Evolutionary conservation across 2,797 vertebrate species (phyloP).

Genomic region (Ceryle rudis): DNA sequence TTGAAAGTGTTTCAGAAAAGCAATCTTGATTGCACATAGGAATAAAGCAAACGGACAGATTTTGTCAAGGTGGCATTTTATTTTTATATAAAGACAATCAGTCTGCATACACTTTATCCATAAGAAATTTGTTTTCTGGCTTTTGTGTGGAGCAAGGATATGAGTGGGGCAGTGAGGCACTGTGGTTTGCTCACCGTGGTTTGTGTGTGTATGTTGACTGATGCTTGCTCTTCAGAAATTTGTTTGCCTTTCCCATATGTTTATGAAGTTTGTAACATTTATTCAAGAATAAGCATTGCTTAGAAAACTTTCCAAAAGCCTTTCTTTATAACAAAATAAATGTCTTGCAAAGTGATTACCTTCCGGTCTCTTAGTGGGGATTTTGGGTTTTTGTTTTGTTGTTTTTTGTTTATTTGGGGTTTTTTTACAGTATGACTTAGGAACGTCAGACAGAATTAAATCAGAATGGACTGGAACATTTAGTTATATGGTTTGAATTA

Average conservation of each 20-base stretch:
- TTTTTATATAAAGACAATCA: not conserved
- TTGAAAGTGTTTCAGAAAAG: not conserved
- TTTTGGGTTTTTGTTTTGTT: not conserved
- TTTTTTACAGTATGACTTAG: not conserved
- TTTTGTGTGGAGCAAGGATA: not conserved
- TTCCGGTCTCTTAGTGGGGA: not conserved
- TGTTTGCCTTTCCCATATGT: not conserved
- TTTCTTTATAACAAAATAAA: constrained; percentile 44
- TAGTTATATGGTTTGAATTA: constrained; percentile 11
- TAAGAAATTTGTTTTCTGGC: not conserved
- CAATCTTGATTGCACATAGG: not conserved
- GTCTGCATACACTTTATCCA: not conserved
- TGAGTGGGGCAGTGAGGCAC: not conserved
- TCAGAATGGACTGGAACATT: constrained; percentile 24
- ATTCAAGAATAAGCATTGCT: constrained; percentile 46
- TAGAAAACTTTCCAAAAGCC: constrained; percentile 55
- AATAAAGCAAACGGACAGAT: not conserved
- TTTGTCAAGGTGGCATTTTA: not conserved
- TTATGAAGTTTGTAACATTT: constrained; percentile 33
- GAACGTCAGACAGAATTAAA: constrained; percentile 39
- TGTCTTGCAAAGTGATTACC: not conserved
- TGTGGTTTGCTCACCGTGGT: constrained; percentile 48
- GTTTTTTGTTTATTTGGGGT: not conserved
- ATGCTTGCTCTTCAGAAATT: not conserved
- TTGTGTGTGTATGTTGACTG: not conserved